phyloP scores from a whole-genome alignment of 2,888 invertebrate genomes.

The Drosophila sordidula region DNA sequence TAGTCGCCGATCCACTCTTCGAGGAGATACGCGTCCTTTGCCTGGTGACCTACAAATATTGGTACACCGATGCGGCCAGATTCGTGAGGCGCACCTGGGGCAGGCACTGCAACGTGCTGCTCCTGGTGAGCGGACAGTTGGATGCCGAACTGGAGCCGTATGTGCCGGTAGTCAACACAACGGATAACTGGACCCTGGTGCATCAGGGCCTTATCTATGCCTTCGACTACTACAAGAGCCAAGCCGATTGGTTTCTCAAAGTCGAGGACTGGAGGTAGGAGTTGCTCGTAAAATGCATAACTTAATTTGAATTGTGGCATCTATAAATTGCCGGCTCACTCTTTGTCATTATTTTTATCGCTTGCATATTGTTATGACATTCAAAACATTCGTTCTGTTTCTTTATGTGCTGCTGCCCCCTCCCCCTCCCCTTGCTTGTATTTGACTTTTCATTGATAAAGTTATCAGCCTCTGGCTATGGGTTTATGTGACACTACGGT shows the following conservation, averaged over 20 bases:
- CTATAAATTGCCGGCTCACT: conserved; percentile 56
- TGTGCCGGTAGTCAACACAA: conserved; percentile 92
- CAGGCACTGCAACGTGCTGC: conserved; percentile 91
- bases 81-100: conserved; percentile 98
- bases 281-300: conserved; percentile 32
- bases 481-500: conserved; percentile 50
- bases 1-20: conserved; percentile 13
- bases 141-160: conserved; percentile 91
- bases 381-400: conserved; percentile 59
- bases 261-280: conserved; percentile 97
- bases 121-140: conserved; percentile 92
- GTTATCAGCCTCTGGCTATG: conserved; percentile 70
- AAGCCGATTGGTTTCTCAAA: conserved; percentile 98
- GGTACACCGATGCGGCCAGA: conserved; percentile 91
- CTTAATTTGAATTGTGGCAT: conserved; percentile 31
- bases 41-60: conserved; percentile 88
- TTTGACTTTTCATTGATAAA: conserved; percentile 75
- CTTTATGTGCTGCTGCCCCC: conserved; percentile 24
- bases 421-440: conserved; percentile 1
- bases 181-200: conserved; percentile 97
- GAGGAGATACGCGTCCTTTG: conserved; percentile 91
- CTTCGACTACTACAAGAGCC: conserved; percentile 91
- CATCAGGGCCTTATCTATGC: conserved; percentile 95
- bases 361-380: conserved; percentile 70
- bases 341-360: conserved; percentile 58